phyloP scores from a whole-genome alignment of 2,797 vertebrate species.

The Leptatherina wallacei region DNA sequence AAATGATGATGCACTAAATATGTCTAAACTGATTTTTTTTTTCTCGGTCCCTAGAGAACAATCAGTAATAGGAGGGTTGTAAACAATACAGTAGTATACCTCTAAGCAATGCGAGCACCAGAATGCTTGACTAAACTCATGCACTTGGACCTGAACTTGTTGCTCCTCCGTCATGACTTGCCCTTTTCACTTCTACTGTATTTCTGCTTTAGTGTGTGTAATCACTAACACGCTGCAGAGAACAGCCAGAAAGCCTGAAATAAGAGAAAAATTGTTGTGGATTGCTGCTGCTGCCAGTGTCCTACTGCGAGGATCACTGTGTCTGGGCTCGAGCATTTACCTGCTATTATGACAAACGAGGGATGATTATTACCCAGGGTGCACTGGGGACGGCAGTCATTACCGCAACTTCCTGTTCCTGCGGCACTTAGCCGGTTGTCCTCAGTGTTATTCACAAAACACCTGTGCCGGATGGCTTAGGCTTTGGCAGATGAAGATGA shows the following conservation, averaged over 20 bases:
- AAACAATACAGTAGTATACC: conserved; percentile 37
- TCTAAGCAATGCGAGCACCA: conserved; percentile 11
- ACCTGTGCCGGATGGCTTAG: conserved; percentile 73
- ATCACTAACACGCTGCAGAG: conserved; percentile 49
- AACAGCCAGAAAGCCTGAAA: conserved; percentile 11
- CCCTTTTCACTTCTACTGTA: conserved; percentile 52
- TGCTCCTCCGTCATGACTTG: conserved; percentile 31
- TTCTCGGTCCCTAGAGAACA: conserved; percentile 4
- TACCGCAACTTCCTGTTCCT: conserved; percentile 72
- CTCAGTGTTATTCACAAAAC: conserved; percentile 70
- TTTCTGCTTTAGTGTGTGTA: conserved; percentile 30
- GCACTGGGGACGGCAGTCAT: conserved; percentile 76
- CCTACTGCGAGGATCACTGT: conserved; percentile 57
- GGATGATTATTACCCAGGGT: conserved; percentile 80
- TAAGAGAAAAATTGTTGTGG: conserved; percentile 52
- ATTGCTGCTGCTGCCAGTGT: conserved; percentile 37
- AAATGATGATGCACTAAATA: conserved; percentile 50
- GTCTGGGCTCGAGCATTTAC: conserved; percentile 69
- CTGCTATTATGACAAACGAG: conserved; percentile 81
- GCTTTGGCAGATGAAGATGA: conserved; percentile 64
- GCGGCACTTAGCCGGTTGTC: conserved; percentile 68
- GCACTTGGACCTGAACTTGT: conserved; percentile 41
- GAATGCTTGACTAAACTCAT: conserved; percentile 33
- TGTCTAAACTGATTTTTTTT: conserved; percentile 15
- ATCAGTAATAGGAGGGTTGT: conserved; percentile 30